Conservation (phyloP, 2,113 vertebrate species). For the Peromyscus leucopus region DNA sequence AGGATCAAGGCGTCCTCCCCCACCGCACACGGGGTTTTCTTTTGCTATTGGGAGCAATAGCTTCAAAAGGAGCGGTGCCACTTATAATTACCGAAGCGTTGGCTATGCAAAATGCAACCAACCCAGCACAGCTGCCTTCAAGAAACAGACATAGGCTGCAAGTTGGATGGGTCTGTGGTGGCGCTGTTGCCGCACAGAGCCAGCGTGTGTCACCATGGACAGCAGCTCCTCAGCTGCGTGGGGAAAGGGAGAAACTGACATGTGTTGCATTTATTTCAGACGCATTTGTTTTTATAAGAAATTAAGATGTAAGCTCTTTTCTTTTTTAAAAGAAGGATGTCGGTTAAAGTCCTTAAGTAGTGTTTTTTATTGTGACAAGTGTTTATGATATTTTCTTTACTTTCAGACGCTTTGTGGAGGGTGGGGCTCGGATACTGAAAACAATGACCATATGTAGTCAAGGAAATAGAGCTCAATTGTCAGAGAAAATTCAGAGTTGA, state of each 20-base stretch:
- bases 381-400: constrained; percentile 46
- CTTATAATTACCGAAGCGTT: not conserved
- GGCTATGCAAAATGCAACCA: constrained; percentile 71
- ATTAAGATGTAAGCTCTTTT: constrained; percentile 12
- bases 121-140: constrained; percentile 78
- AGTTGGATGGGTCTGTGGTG: not conserved
- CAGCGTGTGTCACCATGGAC: constrained; percentile 88
- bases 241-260: constrained; percentile 41
- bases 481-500: constrained; percentile 46
- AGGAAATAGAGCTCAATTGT: not conserved
- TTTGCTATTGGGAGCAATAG: constrained; percentile 58
- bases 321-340: not conserved
- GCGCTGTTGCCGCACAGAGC: constrained; percentile 80
- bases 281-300: constrained; percentile 31
- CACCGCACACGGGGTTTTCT: not conserved
- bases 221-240: constrained; percentile 53
- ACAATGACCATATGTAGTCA: constrained; percentile 47
- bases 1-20: not conserved
- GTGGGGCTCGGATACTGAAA: not conserved
- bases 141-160: constrained; percentile 58
- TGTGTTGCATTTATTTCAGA: constrained; percentile 63
- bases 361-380: constrained; percentile 21
- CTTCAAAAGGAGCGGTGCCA: constrained; percentile 64
- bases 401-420: not conserved
- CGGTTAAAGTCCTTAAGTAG: not conserved